Evolutionary conservation across 1,140 invertebrate genomes (phyloP), one percentile per base, ranked within the genome.

Genomic region (Reticulitermes speratus): DNA sequence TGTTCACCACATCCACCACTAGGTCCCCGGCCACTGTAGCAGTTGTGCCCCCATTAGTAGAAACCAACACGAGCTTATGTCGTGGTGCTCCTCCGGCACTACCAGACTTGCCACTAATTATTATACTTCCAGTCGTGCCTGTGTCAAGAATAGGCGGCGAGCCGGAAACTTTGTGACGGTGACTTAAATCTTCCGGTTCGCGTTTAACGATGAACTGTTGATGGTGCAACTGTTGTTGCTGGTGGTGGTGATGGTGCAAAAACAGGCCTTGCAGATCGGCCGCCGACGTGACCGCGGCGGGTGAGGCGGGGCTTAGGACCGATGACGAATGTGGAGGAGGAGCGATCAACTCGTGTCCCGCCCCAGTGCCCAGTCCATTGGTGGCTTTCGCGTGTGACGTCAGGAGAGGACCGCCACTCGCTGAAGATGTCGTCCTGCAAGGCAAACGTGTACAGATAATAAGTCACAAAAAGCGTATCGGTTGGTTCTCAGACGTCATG

Each of bases 171-270:
- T 87, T 84, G 59, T 91, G 91, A 55, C 90, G 86, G 87, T 92
- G 91, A 88, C 92, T 93, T 82, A 93, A 90, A 88, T 95, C 94
- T 89, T 95, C 94, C 69, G 94, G 94, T 89, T 95, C 94, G 85
- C 94, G 91, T 90, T 95, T 95, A 69, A 95, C 92, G 45, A 84
- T 81, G 59, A 88, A 69, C 38, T 90, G 88, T 90, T 93, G 89
- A 88, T 90, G 89, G 90, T 92, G 84, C 45, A 84, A 55, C 16
- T 84, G 83, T 25, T 84, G 83, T 6, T 45, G 83, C 32, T 84
- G 84, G 87, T 93, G 93, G n/a, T 82, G 82, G 52, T 45, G 45
- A 23, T 87, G 84, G 88, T 93, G 93, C 88, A 94, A 92, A 89
- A 94, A 94, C 89, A 94, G 93, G 88, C 94, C 93, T 89, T 94